Evolutionary conservation across 2,888 invertebrate species (phyloP).

Genomic region (Globia sparganii): DNA sequence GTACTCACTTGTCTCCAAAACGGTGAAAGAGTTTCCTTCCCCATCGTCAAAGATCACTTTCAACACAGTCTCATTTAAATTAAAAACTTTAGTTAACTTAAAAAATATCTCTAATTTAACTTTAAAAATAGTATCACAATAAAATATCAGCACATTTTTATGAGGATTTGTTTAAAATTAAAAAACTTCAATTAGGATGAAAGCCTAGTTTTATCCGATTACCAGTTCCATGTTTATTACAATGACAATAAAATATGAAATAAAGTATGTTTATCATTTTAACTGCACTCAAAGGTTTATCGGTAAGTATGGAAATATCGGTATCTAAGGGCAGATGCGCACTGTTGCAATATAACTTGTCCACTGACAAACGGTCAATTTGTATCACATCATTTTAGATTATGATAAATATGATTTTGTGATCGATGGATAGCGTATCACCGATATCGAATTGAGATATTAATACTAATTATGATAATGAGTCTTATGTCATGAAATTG

Average conservation of each 20-base stretch:
- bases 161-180: constrained; percentile 25
- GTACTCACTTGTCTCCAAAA: constrained; percentile 75
- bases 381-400: neutral
- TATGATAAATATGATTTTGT: neutral
- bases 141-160: constrained; percentile 49
- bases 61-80: constrained; percentile 36
- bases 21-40: constrained; percentile 67
- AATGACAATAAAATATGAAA: constrained; percentile 63
- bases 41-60: constrained; percentile 58
- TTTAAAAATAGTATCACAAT: constrained; percentile 48
- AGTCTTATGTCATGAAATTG: constrained; percentile 1
- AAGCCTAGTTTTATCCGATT: constrained; percentile 34
- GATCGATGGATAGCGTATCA: constrained; percentile 8
- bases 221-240: constrained; percentile 46
- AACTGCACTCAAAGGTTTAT: constrained; percentile 65
- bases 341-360: constrained; percentile 1
- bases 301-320: constrained; percentile 29
- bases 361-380: neutral
- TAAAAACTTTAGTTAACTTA: constrained; percentile 17
- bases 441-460: constrained; percentile 18
- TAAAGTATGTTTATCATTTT: constrained; percentile 60
- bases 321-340: constrained; percentile 57
- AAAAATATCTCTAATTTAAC: constrained; percentile 26
- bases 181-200: constrained; percentile 24
- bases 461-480: constrained; percentile 36